phyloP scores from a whole-genome alignment of 2,113 vertebrate species.

The Ammodytes marinus region DNA sequence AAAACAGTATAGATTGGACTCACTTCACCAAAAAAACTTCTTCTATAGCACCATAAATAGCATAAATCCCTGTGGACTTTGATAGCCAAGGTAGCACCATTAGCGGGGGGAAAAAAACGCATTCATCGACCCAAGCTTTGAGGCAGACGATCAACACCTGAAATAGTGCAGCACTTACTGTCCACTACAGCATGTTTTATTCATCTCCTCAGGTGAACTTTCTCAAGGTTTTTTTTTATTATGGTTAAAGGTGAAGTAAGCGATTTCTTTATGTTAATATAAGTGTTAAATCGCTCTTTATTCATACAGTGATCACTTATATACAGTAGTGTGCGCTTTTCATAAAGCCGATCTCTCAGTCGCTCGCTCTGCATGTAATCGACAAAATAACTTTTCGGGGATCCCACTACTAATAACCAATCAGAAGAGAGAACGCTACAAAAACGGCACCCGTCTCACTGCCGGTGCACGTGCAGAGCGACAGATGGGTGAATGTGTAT shows the following conservation, averaged over 20 bases:
- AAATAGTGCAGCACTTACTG: slow-evolving; percentile 51
- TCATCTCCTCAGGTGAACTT: slow-evolving; percentile 16
- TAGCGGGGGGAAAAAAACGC: slow-evolving; percentile 34
- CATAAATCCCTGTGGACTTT: slow-evolving; percentile 32
- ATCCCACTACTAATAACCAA: too few relatives aligned
- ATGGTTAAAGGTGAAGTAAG: background rate
- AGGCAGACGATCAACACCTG: slow-evolving; percentile 23
- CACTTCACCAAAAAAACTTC: slow-evolving; percentile 13
- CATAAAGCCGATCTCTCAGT: too few relatives aligned
- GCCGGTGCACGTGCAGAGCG: too few relatives aligned
- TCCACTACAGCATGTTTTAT: background rate
- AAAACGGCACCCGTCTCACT: too few relatives aligned
- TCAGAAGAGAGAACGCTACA: too few relatives aligned
- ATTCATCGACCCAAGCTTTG: slow-evolving; percentile 46
- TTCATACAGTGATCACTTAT: too few relatives aligned
- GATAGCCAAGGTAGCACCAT: slow-evolving; percentile 43
- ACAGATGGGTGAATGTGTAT: too few relatives aligned
- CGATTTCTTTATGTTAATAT: too few relatives aligned
- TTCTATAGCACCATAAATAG: slow-evolving; percentile 34
- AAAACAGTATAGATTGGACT: slow-evolving; percentile 12
- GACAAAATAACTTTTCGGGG: too few relatives aligned
- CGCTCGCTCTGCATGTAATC: too few relatives aligned
- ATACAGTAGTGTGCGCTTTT: too few relatives aligned
- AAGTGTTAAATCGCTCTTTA: too few relatives aligned
- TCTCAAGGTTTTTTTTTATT: slow-evolving; percentile 7